A percentile compares a stretch with the other conserved stretches of the same genome.
These are phyloP conservation scores for Mustela nigripes DNA, from an alignment of 2,113 vertebrate species.

Conservation along the genomic window DNA sequence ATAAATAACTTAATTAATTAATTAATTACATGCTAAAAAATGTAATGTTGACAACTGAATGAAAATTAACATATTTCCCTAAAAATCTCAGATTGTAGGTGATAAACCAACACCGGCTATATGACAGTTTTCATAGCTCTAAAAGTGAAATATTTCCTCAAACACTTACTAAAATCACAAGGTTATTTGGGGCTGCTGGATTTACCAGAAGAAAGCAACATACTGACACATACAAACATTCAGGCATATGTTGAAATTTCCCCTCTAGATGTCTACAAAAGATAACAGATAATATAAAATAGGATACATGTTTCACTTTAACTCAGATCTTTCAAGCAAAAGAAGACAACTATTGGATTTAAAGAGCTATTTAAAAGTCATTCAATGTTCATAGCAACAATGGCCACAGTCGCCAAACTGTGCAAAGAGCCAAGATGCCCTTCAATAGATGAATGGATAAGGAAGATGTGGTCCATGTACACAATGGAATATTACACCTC, in stretches of 20 bases:
- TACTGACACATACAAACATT: neutral
- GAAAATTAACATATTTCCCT: neutral
- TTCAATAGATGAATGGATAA: too few relatives aligned
- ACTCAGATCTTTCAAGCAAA: neutral
- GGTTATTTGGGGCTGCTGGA: neutral
- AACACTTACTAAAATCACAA: neutral
- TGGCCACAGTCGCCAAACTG: too few relatives aligned
- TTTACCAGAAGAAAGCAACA: neutral
- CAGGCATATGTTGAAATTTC: neutral
- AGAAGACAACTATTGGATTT: neutral
- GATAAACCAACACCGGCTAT: neutral
- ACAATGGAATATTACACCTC: too few relatives aligned
- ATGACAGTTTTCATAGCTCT: neutral
- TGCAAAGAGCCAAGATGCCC: too few relatives aligned
- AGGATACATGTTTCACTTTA: neutral
- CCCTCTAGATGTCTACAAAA: neutral
- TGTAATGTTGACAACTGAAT: neutral
- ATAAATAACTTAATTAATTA: neutral
- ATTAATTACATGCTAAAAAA: neutral
- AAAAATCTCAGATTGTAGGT: neutral
- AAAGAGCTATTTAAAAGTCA: neutral
- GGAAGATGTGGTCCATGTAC: too few relatives aligned
- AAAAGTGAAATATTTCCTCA: neutral
- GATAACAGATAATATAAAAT: neutral
- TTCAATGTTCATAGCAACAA: too few relatives aligned